phyloP scores from a whole-genome alignment of 2,888 invertebrate genomes.

The Lasioglossum lativentre region DNA sequence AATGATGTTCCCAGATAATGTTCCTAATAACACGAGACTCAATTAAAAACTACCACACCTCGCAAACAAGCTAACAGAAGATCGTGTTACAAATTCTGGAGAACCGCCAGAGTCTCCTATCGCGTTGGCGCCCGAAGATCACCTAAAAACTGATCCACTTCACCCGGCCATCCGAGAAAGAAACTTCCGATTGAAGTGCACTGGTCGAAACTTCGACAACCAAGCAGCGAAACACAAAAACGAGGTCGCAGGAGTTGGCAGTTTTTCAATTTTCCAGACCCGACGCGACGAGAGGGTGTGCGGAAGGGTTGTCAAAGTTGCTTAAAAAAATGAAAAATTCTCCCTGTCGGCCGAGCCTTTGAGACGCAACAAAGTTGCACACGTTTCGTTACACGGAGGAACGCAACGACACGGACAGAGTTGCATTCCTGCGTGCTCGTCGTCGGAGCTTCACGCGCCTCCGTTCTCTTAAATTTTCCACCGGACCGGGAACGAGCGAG shows the following conservation, averaged over 20 bases:
- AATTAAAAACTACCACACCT: not conserved
- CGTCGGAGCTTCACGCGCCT: not conserved
- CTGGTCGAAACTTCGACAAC: not conserved
- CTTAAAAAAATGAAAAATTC: not conserved
- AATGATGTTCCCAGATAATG: not conserved
- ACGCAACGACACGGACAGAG: not conserved
- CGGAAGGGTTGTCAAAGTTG: not conserved
- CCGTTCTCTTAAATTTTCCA: not conserved
- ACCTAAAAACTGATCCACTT: not conserved
- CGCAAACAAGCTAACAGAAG: not conserved
- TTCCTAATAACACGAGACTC: not conserved
- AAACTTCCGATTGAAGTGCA: not conserved
- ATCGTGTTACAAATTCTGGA: not conserved
- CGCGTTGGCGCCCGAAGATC: not conserved
- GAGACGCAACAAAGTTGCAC: not conserved
- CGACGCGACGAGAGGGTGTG: too few relatives aligned
- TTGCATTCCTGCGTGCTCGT: not conserved
- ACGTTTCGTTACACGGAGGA: not conserved
- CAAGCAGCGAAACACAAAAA: not conserved
- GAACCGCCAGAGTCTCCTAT: not conserved
- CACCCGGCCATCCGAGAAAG: not conserved
- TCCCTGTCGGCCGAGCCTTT: not conserved
- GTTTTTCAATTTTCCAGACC: not conserved
- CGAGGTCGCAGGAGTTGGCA: not conserved
- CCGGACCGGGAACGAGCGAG: constrained; percentile 24